Evolutionary conservation across 2,888 invertebrate genomes (phyloP).

Genomic region (Drosophila parthenogenetica): DNA sequence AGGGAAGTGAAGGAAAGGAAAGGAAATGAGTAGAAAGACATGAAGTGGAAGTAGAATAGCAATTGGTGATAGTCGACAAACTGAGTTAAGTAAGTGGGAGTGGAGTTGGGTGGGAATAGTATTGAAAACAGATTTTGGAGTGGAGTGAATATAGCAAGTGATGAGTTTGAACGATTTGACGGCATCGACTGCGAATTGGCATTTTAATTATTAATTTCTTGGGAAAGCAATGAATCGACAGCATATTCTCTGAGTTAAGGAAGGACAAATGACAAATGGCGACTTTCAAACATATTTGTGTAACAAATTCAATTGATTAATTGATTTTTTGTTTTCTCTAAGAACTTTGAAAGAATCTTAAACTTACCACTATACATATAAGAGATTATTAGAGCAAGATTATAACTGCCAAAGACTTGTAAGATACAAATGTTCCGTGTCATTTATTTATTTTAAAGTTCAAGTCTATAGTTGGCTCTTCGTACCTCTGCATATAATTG

Average conservation of each 20-base stretch:
- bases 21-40: constrained; percentile 2
- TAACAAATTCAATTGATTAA: neutral
- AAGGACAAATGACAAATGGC: constrained; percentile 52
- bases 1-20: neutral
- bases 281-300: constrained; percentile 12
- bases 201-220: constrained; percentile 73
- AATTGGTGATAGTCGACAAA: constrained; percentile 62
- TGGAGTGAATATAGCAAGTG: constrained; percentile 20
- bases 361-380: too few species aligned
- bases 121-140: neutral
- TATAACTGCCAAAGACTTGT: too few species aligned
- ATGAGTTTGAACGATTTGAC: constrained; percentile 58
- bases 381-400: too few species aligned
- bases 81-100: constrained; percentile 25
- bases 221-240: constrained; percentile 13
- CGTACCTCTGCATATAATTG: too few species aligned
- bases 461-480: too few species aligned
- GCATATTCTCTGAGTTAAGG: constrained; percentile 15
- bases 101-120: neutral
- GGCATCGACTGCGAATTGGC: constrained; percentile 68
- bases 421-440: too few species aligned
- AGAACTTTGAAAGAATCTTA: too few species aligned
- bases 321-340: too few species aligned
- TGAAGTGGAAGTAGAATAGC: constrained; percentile 29
- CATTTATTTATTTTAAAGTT: too few species aligned